These are phyloP conservation scores for Andrena bucephala DNA, from an alignment of 2,888 invertebrate species.

Conservation along the genomic window DNA sequence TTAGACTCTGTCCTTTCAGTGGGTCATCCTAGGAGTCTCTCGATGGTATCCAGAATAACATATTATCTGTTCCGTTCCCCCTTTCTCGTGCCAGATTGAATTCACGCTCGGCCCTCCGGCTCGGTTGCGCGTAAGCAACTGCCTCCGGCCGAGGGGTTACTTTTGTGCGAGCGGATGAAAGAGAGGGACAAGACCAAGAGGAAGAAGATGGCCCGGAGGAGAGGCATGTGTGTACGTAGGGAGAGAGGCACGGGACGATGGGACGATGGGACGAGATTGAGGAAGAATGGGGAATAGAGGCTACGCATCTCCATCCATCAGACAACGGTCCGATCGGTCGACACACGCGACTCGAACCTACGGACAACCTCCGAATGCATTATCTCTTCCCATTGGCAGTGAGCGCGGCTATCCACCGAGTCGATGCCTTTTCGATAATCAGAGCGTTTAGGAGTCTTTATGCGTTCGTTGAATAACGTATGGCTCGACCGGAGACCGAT, in stretches of 20 bases:
- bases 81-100: constrained; percentile 37
- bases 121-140: constrained; percentile 50
- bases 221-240: constrained; percentile 27
- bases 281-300: constrained; percentile 79
- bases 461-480: constrained; percentile 60
- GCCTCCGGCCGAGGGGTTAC: constrained; percentile 65
- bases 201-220: constrained; percentile 17
- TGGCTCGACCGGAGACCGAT: constrained; percentile 48
- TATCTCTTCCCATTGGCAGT: constrained; percentile 74
- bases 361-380: constrained; percentile 81
- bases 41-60: constrained; percentile 50
- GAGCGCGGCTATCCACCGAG: constrained; percentile 56
- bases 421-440: constrained; percentile 58
- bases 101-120: constrained; percentile 31
- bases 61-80: constrained; percentile 43
- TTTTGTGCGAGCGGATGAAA: constrained; percentile 55
- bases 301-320: constrained; percentile 84
- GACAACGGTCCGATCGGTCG: constrained; percentile 79
- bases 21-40: constrained; percentile 47
- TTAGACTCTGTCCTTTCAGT: constrained; percentile 52
- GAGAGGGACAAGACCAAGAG: constrained; percentile 32
- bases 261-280: constrained; percentile 77
- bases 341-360: constrained; percentile 79
- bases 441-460: constrained; percentile 62
- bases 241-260: constrained; percentile 52